Evolutionary conservation across 2,113 vertebrate genomes (phyloP), one percentile per base, ranked within the genome.

Genomic region (Hemibagrus wyckioides): DNA sequence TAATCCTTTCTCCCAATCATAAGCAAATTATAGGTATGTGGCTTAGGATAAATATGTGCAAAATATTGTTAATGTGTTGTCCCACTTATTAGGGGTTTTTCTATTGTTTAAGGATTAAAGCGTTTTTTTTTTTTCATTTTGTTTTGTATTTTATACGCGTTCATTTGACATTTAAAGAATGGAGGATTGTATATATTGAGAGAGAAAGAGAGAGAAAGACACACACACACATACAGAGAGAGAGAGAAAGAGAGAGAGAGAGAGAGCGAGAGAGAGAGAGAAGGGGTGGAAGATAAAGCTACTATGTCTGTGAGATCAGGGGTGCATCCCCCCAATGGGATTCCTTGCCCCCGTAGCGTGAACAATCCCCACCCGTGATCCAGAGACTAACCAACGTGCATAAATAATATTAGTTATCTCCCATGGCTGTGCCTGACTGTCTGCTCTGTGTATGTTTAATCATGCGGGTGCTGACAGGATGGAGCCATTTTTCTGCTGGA

Each of bases 391-490:
- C 94, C 93, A 88, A 90, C 92, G 93, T 92, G 94, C 94, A 95
- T 95, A 95, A 94, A 94, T 96, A 94, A 94, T 93, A 94, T 91
- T 89, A 89, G 94, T 94, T 95, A 95, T 95, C 95, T 95, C 92
- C 92, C 90, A 90, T 91, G 92, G 91, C 91, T 85, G 90, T 90
- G 92, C 94, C 91, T 92, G 89, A 89, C 91, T 90, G 91, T 94
- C 93, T 92, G 71, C 92, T 83, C 80, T n/a, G 93, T 84, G 90
- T 91, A 92, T 91, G 92, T 95, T 95, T 95, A 95, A 96, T 96
- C 95, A 95, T 86, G 90, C 86, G n/a, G 89, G 90, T 91, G 71
- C 88, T 88, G 92, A 93, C 88, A 91, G 92, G 92, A 94, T 92
- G 87, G 91, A 93, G 82, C 89, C 90, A 90, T 95, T 95, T 95